A percentile compares a stretch with the other conserved stretches of the same genome.
phyloP scores from a whole-genome alignment of 2,113 vertebrate species.

The Malaclemys terrapin region DNA sequence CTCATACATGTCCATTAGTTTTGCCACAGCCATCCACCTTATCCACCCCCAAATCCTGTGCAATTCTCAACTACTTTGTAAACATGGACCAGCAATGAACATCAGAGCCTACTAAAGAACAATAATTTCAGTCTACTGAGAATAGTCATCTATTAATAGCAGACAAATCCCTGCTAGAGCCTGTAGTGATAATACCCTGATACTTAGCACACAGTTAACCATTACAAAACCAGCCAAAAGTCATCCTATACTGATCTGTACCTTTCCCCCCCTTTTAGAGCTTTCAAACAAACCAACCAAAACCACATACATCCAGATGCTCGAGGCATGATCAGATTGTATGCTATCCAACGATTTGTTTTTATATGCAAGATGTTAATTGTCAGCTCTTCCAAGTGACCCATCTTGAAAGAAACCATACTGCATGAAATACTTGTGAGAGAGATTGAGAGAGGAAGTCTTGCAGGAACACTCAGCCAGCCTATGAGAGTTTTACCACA shows the following conservation, averaged over 20 bases:
- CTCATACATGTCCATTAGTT: neutral
- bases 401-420: neutral
- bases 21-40: neutral
- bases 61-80: conserved; percentile 31
- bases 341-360: neutral
- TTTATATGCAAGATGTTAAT: conserved; percentile 16
- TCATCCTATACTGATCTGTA: conserved; percentile 4
- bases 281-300: neutral
- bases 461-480: neutral
- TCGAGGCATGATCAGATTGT: neutral
- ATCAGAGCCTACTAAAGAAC: conserved; percentile 51
- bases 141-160: conserved; percentile 79
- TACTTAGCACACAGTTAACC: conserved; percentile 62
- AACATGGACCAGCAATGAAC: conserved; percentile 67
- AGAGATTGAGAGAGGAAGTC: neutral
- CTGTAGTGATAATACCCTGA: conserved; percentile 71
- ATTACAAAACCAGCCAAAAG: conserved; percentile 46
- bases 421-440: neutral
- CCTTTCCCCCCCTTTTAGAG: neutral
- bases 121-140: conserved; percentile 60
- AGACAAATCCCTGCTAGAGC: conserved; percentile 74
- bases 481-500: conserved; percentile 90
- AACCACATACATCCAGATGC: neutral
- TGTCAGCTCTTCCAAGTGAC: neutral
- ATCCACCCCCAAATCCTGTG: neutral